Conservation (phyloP, 2,888 invertebrate species). For the Patella pellucida region DNA sequence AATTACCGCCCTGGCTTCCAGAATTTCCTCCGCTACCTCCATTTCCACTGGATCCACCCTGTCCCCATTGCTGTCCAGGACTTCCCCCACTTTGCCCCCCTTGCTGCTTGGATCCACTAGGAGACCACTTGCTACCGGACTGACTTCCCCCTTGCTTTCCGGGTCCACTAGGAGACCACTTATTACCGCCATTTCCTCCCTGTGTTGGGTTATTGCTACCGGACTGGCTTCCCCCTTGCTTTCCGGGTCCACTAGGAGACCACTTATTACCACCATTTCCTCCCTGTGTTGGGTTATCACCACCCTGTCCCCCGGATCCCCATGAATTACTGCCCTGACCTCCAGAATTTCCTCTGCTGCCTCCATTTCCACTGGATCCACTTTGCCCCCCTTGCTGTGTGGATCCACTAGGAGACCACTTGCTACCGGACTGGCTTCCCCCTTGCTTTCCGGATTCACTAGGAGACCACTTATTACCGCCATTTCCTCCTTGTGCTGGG, state of each 20-base stretch:
- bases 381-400: too few relatives aligned
- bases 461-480: background rate
- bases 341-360: too few relatives aligned
- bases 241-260: too few relatives aligned
- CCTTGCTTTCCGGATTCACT: background rate
- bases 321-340: too few relatives aligned
- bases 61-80: too few relatives aligned
- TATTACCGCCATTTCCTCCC: background rate
- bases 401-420: too few relatives aligned
- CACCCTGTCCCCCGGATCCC: too few relatives aligned
- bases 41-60: background rate
- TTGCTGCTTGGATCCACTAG: background rate
- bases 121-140: background rate
- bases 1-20: background rate
- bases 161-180: background rate
- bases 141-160: background rate
- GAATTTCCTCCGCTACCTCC: too few relatives aligned
- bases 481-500: background rate
- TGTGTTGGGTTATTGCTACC: background rate
- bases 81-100: background rate
- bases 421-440: background rate
- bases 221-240: background rate
- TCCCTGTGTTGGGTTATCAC: too few relatives aligned
- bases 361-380: background rate
- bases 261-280: too few relatives aligned